Evolutionary conservation across 2,797 vertebrate species (phyloP), one percentile per base, ranked within the genome.

Genomic region (Sardinella longiceps): DNA sequence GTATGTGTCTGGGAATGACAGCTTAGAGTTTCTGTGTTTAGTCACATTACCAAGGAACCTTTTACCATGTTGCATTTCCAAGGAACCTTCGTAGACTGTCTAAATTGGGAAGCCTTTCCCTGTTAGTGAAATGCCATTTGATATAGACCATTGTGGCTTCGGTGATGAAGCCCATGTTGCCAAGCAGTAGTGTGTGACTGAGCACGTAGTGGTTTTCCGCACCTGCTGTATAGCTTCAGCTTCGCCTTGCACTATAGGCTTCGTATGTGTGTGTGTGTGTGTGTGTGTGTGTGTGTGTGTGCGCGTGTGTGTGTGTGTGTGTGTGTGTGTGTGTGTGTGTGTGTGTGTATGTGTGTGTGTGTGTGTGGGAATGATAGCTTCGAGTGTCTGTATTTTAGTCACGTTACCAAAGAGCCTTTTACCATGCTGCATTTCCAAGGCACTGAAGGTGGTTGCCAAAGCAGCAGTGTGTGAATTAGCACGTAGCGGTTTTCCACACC

Each of bases 401-500:
- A n/a, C n/a, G n/a, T n/a, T n/a, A n/a, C n/a, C n/a, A n/a, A n/a
- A n/a, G n/a, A n/a, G n/a, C n/a, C n/a, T n/a, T n/a, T n/a, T n/a
- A n/a, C n/a, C n/a, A n/a, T n/a, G n/a, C n/a, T n/a, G n/a, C n/a
- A n/a, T n/a, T n/a, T n/a, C n/a, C n/a, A n/a, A n/a, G n/a, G n/a
- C n/a, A n/a, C n/a, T n/a, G n/a, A n/a, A n/a, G n/a, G n/a, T n/a
- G n/a, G 25, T 25, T 63, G 60, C 25, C 60, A 12, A 63, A 63
- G 60, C 60, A 28, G 9, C 2, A 28, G 23, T 3, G 25, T 11
- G 9, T 28, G 25, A 28, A 25, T 11, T 9, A 2, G 25, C 60
- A 63, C 60, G 60, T 63, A 28, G 60, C 18, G 63, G 63, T 33
- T 43, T 43, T 88, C 80, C 58, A 81, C 83, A 86, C 85, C 80